Base-by-base conservation (phyloP, 1,140 invertebrate genomes). In the Cataglyphis hispanica region DNA sequence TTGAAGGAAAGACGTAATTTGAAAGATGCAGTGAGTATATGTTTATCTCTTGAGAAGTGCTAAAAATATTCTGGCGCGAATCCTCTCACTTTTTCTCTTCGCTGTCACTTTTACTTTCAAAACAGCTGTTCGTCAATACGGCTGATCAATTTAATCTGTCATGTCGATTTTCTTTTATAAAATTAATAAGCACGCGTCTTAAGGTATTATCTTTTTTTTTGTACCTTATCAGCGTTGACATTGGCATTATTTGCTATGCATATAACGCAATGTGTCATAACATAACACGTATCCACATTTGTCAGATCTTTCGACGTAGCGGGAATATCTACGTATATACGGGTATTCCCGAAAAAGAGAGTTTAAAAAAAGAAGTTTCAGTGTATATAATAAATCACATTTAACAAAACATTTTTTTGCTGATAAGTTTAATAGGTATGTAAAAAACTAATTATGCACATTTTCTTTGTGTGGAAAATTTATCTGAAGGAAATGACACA, bases 1-100 rank as follows among this genome's bases (percentile, higher is more conserved):
- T 72, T 83, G 43, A 74, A 19, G 16, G n/a, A 13, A 22, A 67
- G 34, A 10, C 40, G 67, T n/a, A 56, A 27, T 58, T 2, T 11
- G n/a, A 61, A 70, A 86, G 25, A 89, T 89, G 83, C 75, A 19
- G 87, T 89, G 31, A 88, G 87, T 89, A 31, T 5, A 34, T 3
- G 0, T 19, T 3, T 22, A 0, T 58, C 13, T 37, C 10, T 3
- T 50, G 16, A 60, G 16, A 60, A 43, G n/a, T 34, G 19, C 67
- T 16, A 19, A 46, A 70, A 43, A 58, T 46, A 70, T 37, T 75
- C 58, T 22, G 56, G 37, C 31, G 50, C 37, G 5, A 40, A n/a
- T 46, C 19, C 60, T 77, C n/a, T 25, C 43, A 70, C 7, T 16
- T 50, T 50, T 50, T 34, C 37, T 25, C 11, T 43, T 37, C 61